phyloP scores from a whole-genome alignment of 2,888 invertebrate species.

The Orthosia incerta region DNA sequence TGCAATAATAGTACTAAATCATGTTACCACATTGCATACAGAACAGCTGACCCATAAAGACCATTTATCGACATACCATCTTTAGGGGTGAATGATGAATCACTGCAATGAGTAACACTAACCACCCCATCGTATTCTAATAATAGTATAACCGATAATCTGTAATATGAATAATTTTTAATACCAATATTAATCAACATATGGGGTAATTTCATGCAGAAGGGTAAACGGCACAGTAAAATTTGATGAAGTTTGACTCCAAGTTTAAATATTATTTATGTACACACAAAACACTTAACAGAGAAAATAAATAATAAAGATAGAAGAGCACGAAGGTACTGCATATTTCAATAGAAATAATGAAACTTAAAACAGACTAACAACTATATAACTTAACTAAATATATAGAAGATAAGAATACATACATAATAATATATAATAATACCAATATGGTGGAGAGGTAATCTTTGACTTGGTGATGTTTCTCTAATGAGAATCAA shows the following conservation, averaged over 20 bases:
- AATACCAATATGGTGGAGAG: no score
- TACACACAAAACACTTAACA: no score
- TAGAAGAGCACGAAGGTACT: no score
- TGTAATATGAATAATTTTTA: slow-evolving; percentile 14
- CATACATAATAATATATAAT: no score
- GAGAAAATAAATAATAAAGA: no score
- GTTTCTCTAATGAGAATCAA: neutral
- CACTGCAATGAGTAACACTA: slow-evolving; percentile 51
- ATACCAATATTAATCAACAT: slow-evolving; percentile 12
- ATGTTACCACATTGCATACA: slow-evolving; percentile 23
- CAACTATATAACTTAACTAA: no score
- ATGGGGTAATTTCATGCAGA: neutral
- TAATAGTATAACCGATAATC: slow-evolving; percentile 24
- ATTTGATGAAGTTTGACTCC: neutral
- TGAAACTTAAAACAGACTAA: no score
- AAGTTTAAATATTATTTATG: no score
- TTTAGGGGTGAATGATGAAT: slow-evolving; percentile 67
- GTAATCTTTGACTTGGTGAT: no score
- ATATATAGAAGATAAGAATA: no score
- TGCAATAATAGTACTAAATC: slow-evolving; percentile 17
- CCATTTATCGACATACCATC: slow-evolving; percentile 60
- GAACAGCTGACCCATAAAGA: slow-evolving; percentile 56
- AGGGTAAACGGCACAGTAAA: neutral
- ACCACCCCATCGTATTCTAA: slow-evolving; percentile 40
- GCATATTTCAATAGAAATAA: no score